Conservation (phyloP, 2,888 invertebrate species). For the Volucella inflata region DNA sequence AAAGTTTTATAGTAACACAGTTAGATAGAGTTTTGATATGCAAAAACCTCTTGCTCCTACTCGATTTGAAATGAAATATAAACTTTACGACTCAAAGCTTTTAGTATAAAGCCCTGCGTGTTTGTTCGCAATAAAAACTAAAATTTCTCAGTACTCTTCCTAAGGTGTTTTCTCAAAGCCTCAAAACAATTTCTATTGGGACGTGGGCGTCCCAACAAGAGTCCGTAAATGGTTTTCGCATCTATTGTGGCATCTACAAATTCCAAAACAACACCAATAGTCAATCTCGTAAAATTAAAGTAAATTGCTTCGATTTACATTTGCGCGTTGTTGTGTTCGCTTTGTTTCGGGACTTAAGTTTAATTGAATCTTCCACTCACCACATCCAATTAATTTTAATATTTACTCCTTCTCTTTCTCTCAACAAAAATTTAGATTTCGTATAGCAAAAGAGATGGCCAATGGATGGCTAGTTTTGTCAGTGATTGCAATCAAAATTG, state of each 20-base stretch:
- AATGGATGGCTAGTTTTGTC: not conserved
- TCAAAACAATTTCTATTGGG: not conserved
- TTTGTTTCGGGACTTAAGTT: constrained; percentile 27
- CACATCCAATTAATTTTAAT: constrained; percentile 68
- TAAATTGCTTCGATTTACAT: constrained; percentile 55
- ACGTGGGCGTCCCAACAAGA: constrained; percentile 24
- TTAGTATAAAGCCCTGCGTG: constrained; percentile 10
- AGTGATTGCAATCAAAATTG: constrained; percentile 65
- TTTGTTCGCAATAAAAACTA: constrained; percentile 17
- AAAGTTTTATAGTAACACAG: too few species aligned
- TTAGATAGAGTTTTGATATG: too few species aligned
- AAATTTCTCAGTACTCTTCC: not conserved
- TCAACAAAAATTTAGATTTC: too few species aligned
- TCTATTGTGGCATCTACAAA: constrained; percentile 8
- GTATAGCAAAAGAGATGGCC: not conserved
- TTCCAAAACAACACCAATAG: constrained; percentile 4
- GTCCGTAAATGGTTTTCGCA: not conserved
- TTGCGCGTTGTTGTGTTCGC: not conserved
- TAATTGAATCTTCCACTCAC: constrained; percentile 50
- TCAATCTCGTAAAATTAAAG: constrained; percentile 44
- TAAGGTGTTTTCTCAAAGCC: not conserved
- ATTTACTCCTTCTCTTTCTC: constrained; percentile 37
- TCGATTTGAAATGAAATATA: too few species aligned
- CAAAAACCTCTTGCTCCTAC: too few species aligned
- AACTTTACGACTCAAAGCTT: not conserved